phyloP scores from a whole-genome alignment of 2,888 invertebrate species.

The Temnothorax unifasciatus region DNA sequence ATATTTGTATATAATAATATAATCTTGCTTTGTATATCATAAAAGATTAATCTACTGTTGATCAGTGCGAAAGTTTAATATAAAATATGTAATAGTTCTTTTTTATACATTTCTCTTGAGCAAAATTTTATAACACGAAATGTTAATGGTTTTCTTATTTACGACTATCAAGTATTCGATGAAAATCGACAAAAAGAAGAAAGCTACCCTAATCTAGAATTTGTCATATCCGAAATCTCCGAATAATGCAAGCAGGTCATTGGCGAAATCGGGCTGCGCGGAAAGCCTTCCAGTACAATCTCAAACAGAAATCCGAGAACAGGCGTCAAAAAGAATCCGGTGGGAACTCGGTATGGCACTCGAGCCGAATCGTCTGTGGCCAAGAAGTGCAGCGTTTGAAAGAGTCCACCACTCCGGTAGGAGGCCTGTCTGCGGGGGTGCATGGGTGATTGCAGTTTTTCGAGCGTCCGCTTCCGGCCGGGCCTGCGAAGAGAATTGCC shows the following conservation, averaged over 20 bases:
- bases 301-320: constrained; percentile 41
- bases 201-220: not conserved
- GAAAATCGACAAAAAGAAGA: not conserved
- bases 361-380: constrained; percentile 52
- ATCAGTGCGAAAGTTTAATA: not conserved
- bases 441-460: constrained; percentile 79
- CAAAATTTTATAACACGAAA: not conserved
- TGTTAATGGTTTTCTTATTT: not conserved
- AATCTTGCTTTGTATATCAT: not conserved
- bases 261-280: constrained; percentile 2
- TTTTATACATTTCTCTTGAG: not conserved
- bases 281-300: constrained; percentile 12
- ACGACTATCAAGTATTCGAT: not conserved
- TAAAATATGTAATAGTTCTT: not conserved
- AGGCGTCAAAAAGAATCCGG: constrained; percentile 55
- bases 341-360: constrained; percentile 41
- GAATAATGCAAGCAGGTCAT: not conserved
- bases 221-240: not conserved
- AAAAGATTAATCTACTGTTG: not conserved
- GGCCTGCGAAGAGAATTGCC: constrained; percentile 79
- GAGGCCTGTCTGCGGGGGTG: constrained; percentile 54
- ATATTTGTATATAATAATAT: not conserved
- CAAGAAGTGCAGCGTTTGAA: constrained; percentile 74
- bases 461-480: constrained; percentile 81
- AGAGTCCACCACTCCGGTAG: constrained; percentile 76